phyloP scores from a whole-genome alignment of 2,888 invertebrate species.

The Drosophila bunnanda region DNA sequence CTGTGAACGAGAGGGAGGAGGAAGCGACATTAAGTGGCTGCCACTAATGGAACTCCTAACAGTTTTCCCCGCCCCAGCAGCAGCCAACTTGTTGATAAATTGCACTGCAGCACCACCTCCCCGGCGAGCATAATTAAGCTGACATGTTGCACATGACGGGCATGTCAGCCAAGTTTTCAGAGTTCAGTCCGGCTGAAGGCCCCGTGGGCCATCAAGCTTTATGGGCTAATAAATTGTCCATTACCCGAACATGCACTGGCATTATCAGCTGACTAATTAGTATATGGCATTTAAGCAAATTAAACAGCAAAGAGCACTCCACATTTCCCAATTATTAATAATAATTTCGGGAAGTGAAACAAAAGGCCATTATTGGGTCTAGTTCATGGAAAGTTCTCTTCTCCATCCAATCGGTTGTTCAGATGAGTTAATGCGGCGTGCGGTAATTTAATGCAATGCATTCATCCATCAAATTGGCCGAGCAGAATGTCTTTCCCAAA shows the following conservation, averaged over 20 bases:
- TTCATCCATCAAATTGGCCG: constrained; percentile 25
- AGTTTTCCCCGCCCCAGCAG: constrained; percentile 19
- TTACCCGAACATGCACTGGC: constrained; percentile 20
- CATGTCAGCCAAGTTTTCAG: constrained; percentile 52
- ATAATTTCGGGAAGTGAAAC: neutral
- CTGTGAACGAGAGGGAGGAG: constrained; percentile 85
- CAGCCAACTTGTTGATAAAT: constrained; percentile 57
- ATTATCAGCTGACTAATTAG: constrained; percentile 34
- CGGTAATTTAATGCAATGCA: constrained; percentile 18
- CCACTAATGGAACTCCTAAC: constrained; percentile 62
- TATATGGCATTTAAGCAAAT: constrained; percentile 15
- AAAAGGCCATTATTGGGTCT: constrained; percentile 1
- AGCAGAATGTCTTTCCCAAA: constrained; percentile 4
- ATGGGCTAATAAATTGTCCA: constrained; percentile 41
- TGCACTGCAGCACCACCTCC: constrained; percentile 25
- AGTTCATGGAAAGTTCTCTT: constrained; percentile 1
- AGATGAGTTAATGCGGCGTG: constrained; percentile 29
- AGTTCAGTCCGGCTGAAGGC: neutral
- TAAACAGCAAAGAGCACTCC: constrained; percentile 16
- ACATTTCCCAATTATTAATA: constrained; percentile 27
- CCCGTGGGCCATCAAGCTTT: constrained; percentile 23
- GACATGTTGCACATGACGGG: constrained; percentile 72
- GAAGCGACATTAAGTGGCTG: constrained; percentile 67
- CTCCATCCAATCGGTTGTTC: neutral
- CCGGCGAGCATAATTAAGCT: constrained; percentile 57